Percentiles rank a stretch among this genome's conserved stretches.
Conservation (phyloP, 2,797 vertebrate species). For the Phoebastria nigripes region DNA sequence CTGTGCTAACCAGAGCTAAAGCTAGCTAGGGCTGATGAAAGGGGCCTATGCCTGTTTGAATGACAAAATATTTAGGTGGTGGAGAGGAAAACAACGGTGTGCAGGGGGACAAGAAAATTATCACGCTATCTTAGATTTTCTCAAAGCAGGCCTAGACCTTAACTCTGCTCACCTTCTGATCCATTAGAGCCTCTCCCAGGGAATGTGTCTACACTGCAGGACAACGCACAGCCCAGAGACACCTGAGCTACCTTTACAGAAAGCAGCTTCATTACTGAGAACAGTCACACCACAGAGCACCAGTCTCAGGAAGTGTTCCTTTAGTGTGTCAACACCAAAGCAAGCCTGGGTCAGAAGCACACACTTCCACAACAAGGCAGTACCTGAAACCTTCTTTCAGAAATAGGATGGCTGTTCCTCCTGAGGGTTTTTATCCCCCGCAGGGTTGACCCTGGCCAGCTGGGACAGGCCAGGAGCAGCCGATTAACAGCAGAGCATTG, state of each 20-base stretch:
- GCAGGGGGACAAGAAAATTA: background rate
- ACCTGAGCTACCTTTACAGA: background rate
- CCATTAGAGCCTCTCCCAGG: background rate
- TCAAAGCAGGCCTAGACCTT: background rate
- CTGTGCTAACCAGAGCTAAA: background rate
- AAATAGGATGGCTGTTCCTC: fast-evolving
- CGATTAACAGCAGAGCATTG: fast-evolving
- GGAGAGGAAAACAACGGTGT: background rate
- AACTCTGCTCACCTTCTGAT: background rate
- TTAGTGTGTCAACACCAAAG: background rate
- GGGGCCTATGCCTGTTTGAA: background rate
- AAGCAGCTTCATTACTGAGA: background rate
- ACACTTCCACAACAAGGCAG: background rate
- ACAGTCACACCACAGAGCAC: too few species aligned
- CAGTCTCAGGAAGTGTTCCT: fast-evolving
- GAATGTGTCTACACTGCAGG: fast-evolving
- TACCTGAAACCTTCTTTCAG: background rate
- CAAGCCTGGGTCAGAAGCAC: fast-evolving
- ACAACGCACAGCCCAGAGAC: background rate
- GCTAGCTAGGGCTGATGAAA: background rate
- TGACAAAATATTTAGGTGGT: background rate
- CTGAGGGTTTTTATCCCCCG: background rate
- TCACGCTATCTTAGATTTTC: fast-evolving
- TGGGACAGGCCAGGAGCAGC: background rate
- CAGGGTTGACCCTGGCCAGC: background rate